phyloP scores from a whole-genome alignment of 2,888 invertebrate genomes.

The Coenonympha arcania region DNA sequence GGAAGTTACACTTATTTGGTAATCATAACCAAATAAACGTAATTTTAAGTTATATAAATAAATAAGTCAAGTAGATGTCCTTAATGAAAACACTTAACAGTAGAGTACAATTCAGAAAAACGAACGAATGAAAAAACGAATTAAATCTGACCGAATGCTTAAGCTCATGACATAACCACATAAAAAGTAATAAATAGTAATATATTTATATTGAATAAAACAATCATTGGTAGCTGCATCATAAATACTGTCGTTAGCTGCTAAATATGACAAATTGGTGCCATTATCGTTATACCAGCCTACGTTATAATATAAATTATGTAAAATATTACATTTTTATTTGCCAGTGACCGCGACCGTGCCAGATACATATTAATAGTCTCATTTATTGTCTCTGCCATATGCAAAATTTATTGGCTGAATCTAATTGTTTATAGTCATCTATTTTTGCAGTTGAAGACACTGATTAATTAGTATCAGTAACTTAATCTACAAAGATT shows the following conservation, averaged over 20 bases:
- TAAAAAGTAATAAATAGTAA: not conserved
- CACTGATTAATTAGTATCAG: not conserved
- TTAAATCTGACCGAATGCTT: not conserved
- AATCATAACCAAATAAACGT: no score
- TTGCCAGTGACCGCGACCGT: not conserved
- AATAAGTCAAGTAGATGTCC: no score
- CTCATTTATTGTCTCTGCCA: not conserved
- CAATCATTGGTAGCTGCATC: not conserved
- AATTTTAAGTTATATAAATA: no score
- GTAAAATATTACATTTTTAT: conserved; percentile 3
- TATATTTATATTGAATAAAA: not conserved
- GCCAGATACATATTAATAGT: conserved; percentile 6
- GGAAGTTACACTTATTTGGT: no score
- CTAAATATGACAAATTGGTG: conserved; percentile 17
- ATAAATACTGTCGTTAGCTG: conserved; percentile 4
- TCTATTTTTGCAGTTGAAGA: not conserved
- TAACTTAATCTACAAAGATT: no score
- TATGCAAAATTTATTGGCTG: not conserved
- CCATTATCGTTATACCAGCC: conserved; percentile 8
- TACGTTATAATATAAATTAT: not conserved
- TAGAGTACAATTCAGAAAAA: no score
- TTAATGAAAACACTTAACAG: no score
- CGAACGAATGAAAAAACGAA: no score
- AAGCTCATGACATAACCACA: not conserved
- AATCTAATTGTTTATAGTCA: not conserved